These are phyloP conservation scores for Eupsilia transversa DNA, from an alignment of 2,888 invertebrate genomes.

Conservation along the genomic window DNA sequence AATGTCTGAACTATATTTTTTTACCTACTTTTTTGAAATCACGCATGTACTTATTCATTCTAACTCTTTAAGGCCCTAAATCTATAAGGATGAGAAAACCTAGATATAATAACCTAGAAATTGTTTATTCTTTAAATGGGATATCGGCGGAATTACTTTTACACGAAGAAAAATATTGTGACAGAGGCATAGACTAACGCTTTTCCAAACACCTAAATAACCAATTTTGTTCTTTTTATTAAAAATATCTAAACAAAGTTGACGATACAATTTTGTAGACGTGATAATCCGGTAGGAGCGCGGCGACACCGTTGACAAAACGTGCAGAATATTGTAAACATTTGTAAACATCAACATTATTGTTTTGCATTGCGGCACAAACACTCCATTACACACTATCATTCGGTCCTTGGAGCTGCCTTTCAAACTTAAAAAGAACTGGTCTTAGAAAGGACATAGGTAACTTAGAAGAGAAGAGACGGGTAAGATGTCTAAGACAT, in stretches of 20 bases:
- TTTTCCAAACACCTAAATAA: neutral
- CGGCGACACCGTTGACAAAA: constrained; percentile 23
- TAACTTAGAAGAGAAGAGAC: too few species aligned
- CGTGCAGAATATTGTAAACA: constrained; percentile 60
- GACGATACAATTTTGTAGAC: constrained; percentile 5
- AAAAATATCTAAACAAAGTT: constrained; percentile 2
- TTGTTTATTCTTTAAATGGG: too few species aligned
- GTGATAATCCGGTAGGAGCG: constrained; percentile 21
- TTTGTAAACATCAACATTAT: constrained; percentile 56
- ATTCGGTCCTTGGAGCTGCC: neutral
- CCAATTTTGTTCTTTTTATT: neutral
- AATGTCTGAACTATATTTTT: too few species aligned
- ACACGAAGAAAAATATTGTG: too few species aligned
- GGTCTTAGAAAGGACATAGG: neutral
- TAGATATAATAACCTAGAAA: too few species aligned
- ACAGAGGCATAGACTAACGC: neutral
- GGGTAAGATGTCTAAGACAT: too few species aligned
- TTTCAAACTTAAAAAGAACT: neutral
- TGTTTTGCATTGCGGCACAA: constrained; percentile 61
- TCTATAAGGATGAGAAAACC: neutral
- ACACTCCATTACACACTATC: constrained; percentile 38
- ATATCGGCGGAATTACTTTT: too few species aligned
- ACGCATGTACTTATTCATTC: too few species aligned
- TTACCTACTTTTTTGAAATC: too few species aligned
- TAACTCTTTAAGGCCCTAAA: too few species aligned